phyloP scores from a whole-genome alignment of 2,113 vertebrate species.

The Origma solitaria region DNA sequence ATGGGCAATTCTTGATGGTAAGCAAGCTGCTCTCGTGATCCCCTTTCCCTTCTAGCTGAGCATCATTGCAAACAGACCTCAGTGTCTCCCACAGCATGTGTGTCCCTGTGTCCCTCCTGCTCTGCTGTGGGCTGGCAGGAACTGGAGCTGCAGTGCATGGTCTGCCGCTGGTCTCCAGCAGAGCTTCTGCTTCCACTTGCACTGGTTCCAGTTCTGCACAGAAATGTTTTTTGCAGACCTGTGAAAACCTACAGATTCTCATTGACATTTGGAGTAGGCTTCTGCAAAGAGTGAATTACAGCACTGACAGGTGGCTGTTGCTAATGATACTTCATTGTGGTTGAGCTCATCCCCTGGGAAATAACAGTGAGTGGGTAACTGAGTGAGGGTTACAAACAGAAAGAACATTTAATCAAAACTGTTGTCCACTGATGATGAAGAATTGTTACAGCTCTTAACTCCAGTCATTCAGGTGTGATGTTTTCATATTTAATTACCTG shows the following conservation, averaged over 20 bases:
- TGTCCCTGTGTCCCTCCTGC: neutral
- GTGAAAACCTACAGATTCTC: neutral
- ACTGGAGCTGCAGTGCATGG: neutral
- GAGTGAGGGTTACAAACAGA: neutral
- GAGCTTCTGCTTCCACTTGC: neutral
- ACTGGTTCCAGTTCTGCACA: neutral
- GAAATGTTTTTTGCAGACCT: neutral
- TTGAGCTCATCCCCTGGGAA: neutral
- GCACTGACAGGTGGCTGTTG: neutral
- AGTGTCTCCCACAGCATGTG: neutral
- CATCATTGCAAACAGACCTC: neutral
- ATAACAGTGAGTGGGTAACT: neutral
- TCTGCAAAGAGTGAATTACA: neutral
- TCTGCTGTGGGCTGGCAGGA: neutral
- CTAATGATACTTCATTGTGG: neutral
- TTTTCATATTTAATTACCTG: neutral
- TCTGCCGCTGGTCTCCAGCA: neutral
- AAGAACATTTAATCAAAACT: conserved; percentile 16
- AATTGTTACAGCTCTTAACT: neutral
- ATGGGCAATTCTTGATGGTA: conserved; percentile 98
- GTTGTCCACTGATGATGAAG: neutral
- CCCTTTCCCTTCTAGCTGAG: neutral
- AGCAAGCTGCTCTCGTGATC: neutral
- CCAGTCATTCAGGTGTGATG: neutral
- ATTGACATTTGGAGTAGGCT: neutral